phyloP scores from a whole-genome alignment of 2,113 vertebrate species.

The Sprattus sprattus region DNA sequence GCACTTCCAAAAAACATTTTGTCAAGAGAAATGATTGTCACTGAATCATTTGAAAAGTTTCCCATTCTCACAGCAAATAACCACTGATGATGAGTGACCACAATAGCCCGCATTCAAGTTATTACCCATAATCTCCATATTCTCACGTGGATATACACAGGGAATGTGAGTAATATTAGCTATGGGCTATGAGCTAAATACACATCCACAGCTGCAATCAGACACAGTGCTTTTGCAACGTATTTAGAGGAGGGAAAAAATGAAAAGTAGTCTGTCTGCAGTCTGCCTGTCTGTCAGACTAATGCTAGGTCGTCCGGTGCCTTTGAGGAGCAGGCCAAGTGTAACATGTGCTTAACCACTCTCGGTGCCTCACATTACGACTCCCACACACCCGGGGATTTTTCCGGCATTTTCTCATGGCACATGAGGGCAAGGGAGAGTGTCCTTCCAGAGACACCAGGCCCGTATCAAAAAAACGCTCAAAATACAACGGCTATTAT shows the following conservation, averaged over 20 bases:
- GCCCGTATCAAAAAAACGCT: not conserved
- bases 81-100: slow-evolving; percentile 11
- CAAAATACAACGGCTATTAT: slow-evolving; percentile 23
- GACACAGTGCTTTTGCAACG: slow-evolving; percentile 21
- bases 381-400: slow-evolving; percentile 32
- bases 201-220: slow-evolving; percentile 23
- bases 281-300: slow-evolving; percentile 23
- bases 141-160: not conserved
- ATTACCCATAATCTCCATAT: slow-evolving; percentile 14
- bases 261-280: slow-evolving; percentile 30
- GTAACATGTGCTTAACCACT: slow-evolving; percentile 34
- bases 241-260: slow-evolving; percentile 19
- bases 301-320: slow-evolving; percentile 1
- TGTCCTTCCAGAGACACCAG: slow-evolving; percentile 9
- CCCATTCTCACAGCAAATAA: not conserved
- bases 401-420: slow-evolving; percentile 34
- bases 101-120: slow-evolving; percentile 4
- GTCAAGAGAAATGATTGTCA: not conserved
- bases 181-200: slow-evolving; percentile 36
- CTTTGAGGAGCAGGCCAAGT: slow-evolving; percentile 31
- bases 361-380: slow-evolving; percentile 13
- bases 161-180: slow-evolving; percentile 28
- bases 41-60: not conserved
- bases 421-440: slow-evolving; percentile 9
- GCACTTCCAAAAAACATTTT: not conserved